Evolutionary conservation across 1,140 invertebrate species (phyloP), one percentile per base, ranked within the genome.

Genomic region (Ostrea denselamellosa): DNA sequence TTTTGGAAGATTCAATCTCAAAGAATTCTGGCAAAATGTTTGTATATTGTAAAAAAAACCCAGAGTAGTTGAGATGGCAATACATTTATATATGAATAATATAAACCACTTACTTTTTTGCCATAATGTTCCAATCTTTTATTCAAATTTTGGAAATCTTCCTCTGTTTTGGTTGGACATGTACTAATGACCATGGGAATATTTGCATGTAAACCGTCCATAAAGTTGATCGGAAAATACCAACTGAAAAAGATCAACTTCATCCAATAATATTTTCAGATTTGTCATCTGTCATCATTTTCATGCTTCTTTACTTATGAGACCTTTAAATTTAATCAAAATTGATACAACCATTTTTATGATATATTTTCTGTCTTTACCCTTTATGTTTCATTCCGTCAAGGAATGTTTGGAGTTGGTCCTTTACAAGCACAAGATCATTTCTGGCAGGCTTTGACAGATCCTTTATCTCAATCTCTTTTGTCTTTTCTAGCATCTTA

Each of bases 131-230:
- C 65, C 10, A 92, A 86, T 85, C 92, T 88, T 22, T 85, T 86
- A 65, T 91, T 85, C 56, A 90, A 91, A 14, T 85, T 88, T 28
- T 88, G 84, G 85, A 87, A 91, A 71, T 92, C 89, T 19, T 87
- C 85, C 71, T 89, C 87, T 52, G 87, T 90, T 44, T 91, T 82
- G 87, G 91, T 91, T 68, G 89, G 89, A 86, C 90, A 89, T 28
- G 85, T 90, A 52, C 86, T 86, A 22, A 92, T 85, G 10, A 87
- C 85, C 19, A 88, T 85, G 25, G 89, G 83, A 8, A 88, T 81
- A 52, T 91, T 88, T 25, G 88, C 83, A 53, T 92, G 91, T 0
- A 90, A 81, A 14, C 90, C 90, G 71, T 92, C 91, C 68, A 90
- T 52, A 77, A 90, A 90, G 77, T 87, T 92, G 17, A 92, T 65